Percentiles rank a stretch among this genome's conserved stretches.
These are phyloP conservation scores for Hydrozoanthus tunicans DNA, from an alignment of 64 coral and sea anemone genomes.

Conservation along the genomic window DNA sequence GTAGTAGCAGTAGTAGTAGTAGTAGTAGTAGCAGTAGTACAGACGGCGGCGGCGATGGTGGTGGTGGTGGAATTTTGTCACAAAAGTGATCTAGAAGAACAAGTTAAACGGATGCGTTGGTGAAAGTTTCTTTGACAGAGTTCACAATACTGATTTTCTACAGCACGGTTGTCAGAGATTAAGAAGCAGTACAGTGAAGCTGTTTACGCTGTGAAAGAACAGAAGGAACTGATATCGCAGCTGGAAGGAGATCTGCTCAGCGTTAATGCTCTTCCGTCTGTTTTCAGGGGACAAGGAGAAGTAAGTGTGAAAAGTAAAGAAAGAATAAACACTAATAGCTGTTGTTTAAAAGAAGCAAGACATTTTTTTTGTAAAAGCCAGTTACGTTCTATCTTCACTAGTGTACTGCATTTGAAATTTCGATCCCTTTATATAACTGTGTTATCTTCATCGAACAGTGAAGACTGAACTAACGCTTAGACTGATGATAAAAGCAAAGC, in stretches of 20 bases:
- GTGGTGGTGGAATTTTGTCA: background rate
- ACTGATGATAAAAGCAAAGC: no score
- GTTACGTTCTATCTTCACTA: no score
- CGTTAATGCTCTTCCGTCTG: slow-evolving; percentile 90
- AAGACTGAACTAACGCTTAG: no score
- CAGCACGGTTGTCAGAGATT: slow-evolving; percentile 78
- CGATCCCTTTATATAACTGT: no score
- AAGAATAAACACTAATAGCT: no score
- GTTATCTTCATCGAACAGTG: no score
- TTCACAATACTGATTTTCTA: background rate
- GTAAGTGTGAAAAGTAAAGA: slow-evolving; percentile 13
- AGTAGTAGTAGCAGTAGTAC: background rate
- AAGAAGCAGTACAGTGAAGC: slow-evolving; percentile 87
- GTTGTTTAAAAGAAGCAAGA: no score
- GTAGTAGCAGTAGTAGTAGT: background rate
- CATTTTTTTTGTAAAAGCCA: no score
- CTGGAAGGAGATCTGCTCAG: slow-evolving; percentile 91
- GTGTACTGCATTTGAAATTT: no score
- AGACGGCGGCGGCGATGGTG: background rate
- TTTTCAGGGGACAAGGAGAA: slow-evolving; percentile 95
- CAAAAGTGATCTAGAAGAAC: no score
- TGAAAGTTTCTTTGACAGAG: no score
- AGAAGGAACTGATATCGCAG: slow-evolving; percentile 92
- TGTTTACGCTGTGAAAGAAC: slow-evolving; percentile 76
- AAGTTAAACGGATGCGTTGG: no score